Evolutionary conservation across 2,888 invertebrate genomes (phyloP), one percentile per base, ranked within the genome.

Genomic region (Caradrina clavipalpis): DNA sequence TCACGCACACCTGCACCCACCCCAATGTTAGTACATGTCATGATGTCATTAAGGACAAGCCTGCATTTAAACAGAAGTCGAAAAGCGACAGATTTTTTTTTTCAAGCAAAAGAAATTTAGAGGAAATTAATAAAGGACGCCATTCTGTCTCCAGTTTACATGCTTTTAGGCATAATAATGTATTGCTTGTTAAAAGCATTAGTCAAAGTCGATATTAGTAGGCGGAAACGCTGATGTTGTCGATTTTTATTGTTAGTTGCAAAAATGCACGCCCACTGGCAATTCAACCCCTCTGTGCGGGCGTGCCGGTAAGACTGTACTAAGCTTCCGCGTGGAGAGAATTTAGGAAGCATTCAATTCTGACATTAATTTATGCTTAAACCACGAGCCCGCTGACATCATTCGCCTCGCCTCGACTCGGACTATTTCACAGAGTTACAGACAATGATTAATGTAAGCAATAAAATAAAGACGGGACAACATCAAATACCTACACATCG

Each of bases 1-100:
- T 97, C 88, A 96, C 94, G 90, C 96, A 96, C 81, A 96, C 96
- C 96, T 96, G 93, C 86, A 88, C 85, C 88, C 90, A 87, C 73
- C 87, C 83, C 80, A 78, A 71, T 73, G 82, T 91, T 90, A 90
- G 86, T 88, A 73, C 3, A 65, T 67, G 60, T 59, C 55, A 75
- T 73, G 58, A 54, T 53, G 62, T 58, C 61, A 76, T 11, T 39
- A 39, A 13, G 39, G 39, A 73, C n/a, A 39, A 13, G 49, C 26
- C n/a, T 31, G 50, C 71, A 78, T 70, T 49, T 62, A 50, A 76
- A 70, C 58, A 15, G 47, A 42, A 65, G 17, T 1, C 22, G 17
- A 10, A 15, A 39, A 2, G 8, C 21, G 51, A 15, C 11, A 31
- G 11, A 51, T 17, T 13, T 11, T 13, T 39, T n/a, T 3, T 39